phyloP scores from a whole-genome alignment of 2,113 vertebrate genomes.

The Eretmochelys imbricata region DNA sequence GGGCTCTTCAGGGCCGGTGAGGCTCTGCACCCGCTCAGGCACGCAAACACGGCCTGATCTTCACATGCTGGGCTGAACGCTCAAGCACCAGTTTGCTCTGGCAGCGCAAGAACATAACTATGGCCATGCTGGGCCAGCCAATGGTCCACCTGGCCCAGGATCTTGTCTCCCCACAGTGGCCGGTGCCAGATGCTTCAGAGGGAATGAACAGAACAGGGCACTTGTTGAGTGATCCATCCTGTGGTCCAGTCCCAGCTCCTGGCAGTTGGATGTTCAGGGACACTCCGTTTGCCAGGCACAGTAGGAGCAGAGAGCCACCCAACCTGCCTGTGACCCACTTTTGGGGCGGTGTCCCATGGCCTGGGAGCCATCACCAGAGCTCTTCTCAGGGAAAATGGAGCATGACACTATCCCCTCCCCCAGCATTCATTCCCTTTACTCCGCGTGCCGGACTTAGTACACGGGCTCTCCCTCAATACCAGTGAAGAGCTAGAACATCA shows the following conservation, averaged over 20 bases:
- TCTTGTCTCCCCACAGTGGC: too few relatives aligned
- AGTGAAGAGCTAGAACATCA: background rate
- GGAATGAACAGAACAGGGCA: background rate
- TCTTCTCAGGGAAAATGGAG: background rate
- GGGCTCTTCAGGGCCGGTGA: background rate
- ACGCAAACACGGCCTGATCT: background rate
- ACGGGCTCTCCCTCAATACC: rapidly evolving
- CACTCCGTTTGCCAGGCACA: background rate
- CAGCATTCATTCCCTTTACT: background rate
- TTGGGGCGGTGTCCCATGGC: rapidly evolving
- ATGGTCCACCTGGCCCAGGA: too few relatives aligned
- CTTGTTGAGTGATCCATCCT: background rate
- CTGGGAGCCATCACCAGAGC: background rate
- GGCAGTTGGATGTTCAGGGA: background rate
- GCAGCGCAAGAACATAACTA: background rate
- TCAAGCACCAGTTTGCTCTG: constrained; percentile 27
- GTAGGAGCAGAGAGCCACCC: background rate
- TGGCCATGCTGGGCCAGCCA: too few relatives aligned
- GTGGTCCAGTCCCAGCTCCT: background rate
- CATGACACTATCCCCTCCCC: background rate
- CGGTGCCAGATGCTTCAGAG: too few relatives aligned
- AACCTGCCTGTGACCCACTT: background rate
- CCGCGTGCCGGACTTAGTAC: background rate
- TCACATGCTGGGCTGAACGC: background rate
- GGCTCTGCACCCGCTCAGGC: background rate